Conservation (phyloP, 2,113 vertebrate species). For the Tetrao urogallus region DNA sequence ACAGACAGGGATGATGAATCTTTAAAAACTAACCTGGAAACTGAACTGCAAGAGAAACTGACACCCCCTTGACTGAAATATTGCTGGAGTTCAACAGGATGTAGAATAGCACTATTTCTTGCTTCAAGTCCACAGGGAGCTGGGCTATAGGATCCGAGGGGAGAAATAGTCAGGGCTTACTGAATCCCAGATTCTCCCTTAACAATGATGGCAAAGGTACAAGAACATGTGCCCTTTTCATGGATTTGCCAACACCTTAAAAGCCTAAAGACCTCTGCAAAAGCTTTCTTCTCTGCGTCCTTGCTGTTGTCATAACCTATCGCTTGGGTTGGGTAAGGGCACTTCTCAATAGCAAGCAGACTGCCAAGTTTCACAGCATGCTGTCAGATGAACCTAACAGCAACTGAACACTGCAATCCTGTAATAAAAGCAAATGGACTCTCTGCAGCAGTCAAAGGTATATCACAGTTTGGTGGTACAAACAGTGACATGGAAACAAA, state of each 20-base stretch:
- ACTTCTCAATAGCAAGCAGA: not conserved
- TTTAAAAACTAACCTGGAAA: not conserved
- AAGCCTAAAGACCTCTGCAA: not conserved
- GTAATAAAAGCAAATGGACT: not conserved
- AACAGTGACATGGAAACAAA: not conserved
- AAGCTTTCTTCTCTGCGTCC: not conserved
- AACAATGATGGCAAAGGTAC: not conserved
- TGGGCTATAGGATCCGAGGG: not conserved
- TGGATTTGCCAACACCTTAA: not conserved
- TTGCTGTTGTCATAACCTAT: not conserved
- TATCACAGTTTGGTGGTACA: not conserved
- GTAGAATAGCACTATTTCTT: not conserved
- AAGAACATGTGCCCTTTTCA: not conserved
- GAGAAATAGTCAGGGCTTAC: not conserved
- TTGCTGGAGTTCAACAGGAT: not conserved
- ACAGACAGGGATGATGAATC: not conserved
- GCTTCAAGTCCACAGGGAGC: not conserved
- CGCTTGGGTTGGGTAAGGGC: not conserved
- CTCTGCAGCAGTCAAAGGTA: constrained; percentile 21
- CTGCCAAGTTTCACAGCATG: not conserved
- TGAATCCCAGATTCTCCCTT: not conserved
- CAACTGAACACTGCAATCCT: not conserved
- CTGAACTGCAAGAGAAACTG: not conserved
- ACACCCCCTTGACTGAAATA: not conserved
- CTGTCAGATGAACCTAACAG: not conserved